Evolutionary conservation across 1,140 invertebrate genomes (phyloP).

Genomic region (Drosophila leontia): DNA sequence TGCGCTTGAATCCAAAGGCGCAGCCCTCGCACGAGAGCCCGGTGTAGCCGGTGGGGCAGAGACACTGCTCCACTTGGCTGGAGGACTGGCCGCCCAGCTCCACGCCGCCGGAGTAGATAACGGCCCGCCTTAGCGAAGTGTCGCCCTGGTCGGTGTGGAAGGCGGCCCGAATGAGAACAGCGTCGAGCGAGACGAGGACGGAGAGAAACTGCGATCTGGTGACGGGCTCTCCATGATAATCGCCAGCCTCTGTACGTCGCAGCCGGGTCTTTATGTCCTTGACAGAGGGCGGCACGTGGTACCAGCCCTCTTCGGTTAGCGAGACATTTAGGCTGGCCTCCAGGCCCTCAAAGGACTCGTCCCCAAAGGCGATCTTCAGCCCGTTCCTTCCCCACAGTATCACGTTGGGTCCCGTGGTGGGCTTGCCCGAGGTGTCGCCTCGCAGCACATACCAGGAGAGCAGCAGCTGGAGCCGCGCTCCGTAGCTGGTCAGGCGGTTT

Average conservation of each 20-base stretch:
- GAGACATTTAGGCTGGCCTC: slow-evolving; percentile 87
- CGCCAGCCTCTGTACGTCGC: slow-evolving; percentile 85
- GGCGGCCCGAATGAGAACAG: slow-evolving; percentile 94
- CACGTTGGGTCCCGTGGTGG: slow-evolving; percentile 93
- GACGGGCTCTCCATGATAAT: slow-evolving; percentile 88
- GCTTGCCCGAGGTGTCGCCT: slow-evolving; percentile 94
- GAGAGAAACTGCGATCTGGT: slow-evolving; percentile 92
- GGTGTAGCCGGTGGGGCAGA: slow-evolving; percentile 88
- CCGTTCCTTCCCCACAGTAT: slow-evolving; percentile 92
- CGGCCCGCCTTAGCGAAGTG: slow-evolving; percentile 86
- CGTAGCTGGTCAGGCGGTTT: slow-evolving; percentile 92
- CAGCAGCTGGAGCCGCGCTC: slow-evolving; percentile 90
- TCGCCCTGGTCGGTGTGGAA: slow-evolving; percentile 98
- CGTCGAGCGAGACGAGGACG: slow-evolving; percentile 92
- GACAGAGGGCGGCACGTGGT: slow-evolving; percentile 88
- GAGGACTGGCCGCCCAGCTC: slow-evolving; percentile 63
- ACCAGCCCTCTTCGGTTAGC: slow-evolving; percentile 91
- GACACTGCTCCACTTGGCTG: slow-evolving; percentile 88
- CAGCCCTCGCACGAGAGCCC: slow-evolving; percentile 95
- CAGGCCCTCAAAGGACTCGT: slow-evolving; percentile 85
- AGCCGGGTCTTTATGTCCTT: slow-evolving; percentile 87
- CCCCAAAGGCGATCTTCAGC: slow-evolving; percentile 90
- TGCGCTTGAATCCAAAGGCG: slow-evolving; percentile 92
- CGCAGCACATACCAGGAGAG: slow-evolving; percentile 94
- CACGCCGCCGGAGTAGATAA: slow-evolving; percentile 80